Base-by-base conservation (phyloP, 1,140 invertebrate species). In the Anastrepha ludens region DNA sequence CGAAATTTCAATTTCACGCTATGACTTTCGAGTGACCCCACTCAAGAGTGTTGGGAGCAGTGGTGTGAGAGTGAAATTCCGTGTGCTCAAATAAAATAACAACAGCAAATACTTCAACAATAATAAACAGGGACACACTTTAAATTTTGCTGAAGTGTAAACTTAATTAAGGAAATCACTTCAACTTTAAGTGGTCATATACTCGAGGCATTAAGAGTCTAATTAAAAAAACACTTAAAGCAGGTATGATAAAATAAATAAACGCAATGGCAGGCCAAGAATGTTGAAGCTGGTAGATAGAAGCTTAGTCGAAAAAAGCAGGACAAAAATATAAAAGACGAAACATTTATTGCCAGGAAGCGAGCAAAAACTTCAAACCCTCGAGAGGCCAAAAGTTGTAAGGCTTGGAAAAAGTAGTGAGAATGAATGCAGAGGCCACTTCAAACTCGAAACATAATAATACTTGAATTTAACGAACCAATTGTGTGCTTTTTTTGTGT, bases 1-100 rank as follows among this genome's bases (percentile, higher is more conserved):
- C 20, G 1, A 81, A 81, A 81, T 81, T 55, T n/a, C 74, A 81
- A 81, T 81, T 55, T 81, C 74, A 81, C 74, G 74, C 74, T 3
- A 50, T 81, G 74, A 81, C 55, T 81, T 55, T 55, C 47, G 6
- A 81, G 44, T 81, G n/a, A 11, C 47, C n/a, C 6, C 15, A 47
- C 64, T 29, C 5, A 8, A 67, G 64, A 67, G 29, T 39, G 6
- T 67, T 7, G 5, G 64, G 5, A 67, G 3, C 6, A 55, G 50
- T 55, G 50, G 11, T 8, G 50, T 11, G 50, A 11, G 50, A 11
- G 50, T 0, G 17, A 39, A 67, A 39, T 5, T 3, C 0, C 4
- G 29, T 29, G 6, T 39, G 29, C 64, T 29, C 64, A 7, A 2
- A 67, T 29, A 67, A 55, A 81, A 50, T 20, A 11, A 9, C 8